These are phyloP conservation scores for Mastomys natalensis DNA, from an alignment of 2,113 vertebrate genomes.

Conservation along the genomic window DNA sequence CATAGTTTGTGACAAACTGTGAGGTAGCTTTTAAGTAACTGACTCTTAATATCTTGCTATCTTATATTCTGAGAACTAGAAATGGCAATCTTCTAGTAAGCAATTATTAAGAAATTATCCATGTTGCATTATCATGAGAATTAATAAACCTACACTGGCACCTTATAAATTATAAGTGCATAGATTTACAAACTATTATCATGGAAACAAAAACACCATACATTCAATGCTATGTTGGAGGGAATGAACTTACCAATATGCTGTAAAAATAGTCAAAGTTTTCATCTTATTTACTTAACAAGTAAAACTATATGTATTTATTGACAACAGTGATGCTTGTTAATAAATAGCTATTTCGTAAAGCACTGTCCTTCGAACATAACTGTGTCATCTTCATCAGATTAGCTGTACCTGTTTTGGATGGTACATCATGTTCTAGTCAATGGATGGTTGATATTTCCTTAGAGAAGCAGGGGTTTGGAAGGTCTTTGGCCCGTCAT, in stretches of 20 bases:
- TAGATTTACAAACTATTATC: not conserved
- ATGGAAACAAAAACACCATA: not conserved
- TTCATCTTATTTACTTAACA: not conserved
- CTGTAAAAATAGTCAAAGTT: too few species aligned
- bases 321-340: not conserved
- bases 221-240: not conserved
- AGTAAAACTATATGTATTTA: not conserved
- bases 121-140: not conserved
- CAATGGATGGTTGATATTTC: too few species aligned
- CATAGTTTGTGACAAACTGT: conserved; percentile 41
- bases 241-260: not conserved
- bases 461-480: not conserved
- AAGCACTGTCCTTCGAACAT: not conserved
- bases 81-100: not conserved
- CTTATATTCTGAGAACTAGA: not conserved
- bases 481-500: too few species aligned
- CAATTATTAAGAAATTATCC: not conserved
- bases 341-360: not conserved
- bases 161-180: not conserved
- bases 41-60: not conserved
- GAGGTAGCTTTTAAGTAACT: conserved; percentile 52
- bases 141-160: not conserved
- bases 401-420: not conserved
- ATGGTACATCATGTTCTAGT: not conserved
- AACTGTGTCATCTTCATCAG: not conserved